A percentile compares a stretch with the other conserved stretches of the same genome.
phyloP scores from a whole-genome alignment of 2,797 vertebrate species.

The Rhadinocentrus ornatus region DNA sequence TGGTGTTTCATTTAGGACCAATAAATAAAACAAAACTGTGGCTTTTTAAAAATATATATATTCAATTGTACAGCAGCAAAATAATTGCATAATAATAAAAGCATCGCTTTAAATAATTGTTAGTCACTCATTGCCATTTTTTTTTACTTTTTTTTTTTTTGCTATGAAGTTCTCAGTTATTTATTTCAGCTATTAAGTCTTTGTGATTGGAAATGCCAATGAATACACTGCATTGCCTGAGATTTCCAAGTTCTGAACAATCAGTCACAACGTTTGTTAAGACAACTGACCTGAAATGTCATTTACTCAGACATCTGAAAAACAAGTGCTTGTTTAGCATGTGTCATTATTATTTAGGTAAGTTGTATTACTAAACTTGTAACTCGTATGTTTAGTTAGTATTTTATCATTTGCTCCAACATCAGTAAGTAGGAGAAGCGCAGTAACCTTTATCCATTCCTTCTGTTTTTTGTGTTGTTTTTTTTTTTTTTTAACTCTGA shows the following conservation, averaged over 20 bases:
- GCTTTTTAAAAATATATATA: not conserved
- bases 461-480: not conserved
- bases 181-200: not conserved
- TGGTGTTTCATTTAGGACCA: not conserved
- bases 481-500: constrained; percentile 12
- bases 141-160: not conserved
- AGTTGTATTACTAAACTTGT: not conserved
- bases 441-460: not conserved
- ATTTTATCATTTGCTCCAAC: not conserved
- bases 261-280: too few relatives aligned
- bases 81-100: not conserved
- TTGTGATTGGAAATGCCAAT: not conserved
- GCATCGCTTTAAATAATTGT: not conserved
- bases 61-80: not conserved
- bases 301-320: too few relatives aligned
- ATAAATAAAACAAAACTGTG: not conserved
- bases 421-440: not conserved
- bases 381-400: not conserved
- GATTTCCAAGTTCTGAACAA: not conserved
- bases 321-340: too few relatives aligned
- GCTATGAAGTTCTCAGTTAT: not conserved
- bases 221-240: not conserved
- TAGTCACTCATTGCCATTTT: not conserved
- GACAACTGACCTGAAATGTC: too few relatives aligned
- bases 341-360: not conserved